Evolutionary conservation across 2,888 invertebrate genomes (phyloP), one percentile per base, ranked within the genome.

Genomic region (Steromphala cineraria): DNA sequence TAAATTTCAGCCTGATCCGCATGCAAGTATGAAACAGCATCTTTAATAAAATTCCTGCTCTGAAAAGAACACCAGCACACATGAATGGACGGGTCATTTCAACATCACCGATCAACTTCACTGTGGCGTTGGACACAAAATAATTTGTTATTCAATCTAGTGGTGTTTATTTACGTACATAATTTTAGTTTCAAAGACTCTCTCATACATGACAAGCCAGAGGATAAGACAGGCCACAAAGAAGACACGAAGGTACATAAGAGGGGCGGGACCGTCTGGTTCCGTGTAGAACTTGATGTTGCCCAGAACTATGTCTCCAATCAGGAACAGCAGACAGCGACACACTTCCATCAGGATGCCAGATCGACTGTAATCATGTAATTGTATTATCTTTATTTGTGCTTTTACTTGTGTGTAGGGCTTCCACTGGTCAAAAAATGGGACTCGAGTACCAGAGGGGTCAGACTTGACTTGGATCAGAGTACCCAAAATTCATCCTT

Each of bases 271-370:
- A 36, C 31, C 71, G 67, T 24, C n/a, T 3, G 36, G 52, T 2
- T 31, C 24, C 7, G 46, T 24, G 67, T 78, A 78, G 5, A 78
- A 67, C 21, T 67, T 67, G 17, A 28, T 15, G 17, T 62, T 40
- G 15, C n/a, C 67, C 52, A 78, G 24, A 8, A 67, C 19, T n/a
- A 67, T 24, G 67, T 78, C 78, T 21, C 62, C 67, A 5, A 78
- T 21, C 17, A 78, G 28, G 28, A 62, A 78, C 28, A 67, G 28
- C 46, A 78, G 17, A 67, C 78, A 78, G 21, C 78, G 56, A 17
- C 36, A 40, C 40, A 78, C 40, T 46, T 78, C 78, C 78, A 78
- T 62, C 24, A 78, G 0, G 21, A 21, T 24, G 2, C 78, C 78
- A 1, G 36, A 62, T 15, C 67, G 21, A 8, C 78, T 78, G 31